Percentiles rank a stretch among this genome's conserved stretches.
Evolutionary conservation across 1,140 invertebrate genomes (phyloP).

Genomic region (Halictus rubicundus): DNA sequence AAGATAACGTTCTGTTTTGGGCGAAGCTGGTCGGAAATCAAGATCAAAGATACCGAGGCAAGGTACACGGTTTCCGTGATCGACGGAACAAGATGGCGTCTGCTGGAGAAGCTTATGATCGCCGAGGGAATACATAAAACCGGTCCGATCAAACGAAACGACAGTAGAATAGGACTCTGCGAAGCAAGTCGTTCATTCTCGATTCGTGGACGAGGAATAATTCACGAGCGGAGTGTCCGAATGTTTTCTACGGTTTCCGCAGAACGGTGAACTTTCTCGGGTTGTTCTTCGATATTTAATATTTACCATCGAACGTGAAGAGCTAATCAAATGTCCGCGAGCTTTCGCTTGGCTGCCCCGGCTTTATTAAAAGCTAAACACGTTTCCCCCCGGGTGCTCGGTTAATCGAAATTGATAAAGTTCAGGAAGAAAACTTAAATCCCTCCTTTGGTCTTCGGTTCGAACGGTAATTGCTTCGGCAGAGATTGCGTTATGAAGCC

Average conservation of each 20-base stretch:
- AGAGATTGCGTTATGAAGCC: no score
- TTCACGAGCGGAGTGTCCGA: no score
- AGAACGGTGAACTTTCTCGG: no score
- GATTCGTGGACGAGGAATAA: background rate
- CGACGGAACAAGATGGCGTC: background rate
- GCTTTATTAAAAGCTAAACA: background rate
- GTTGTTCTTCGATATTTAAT: background rate
- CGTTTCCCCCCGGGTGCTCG: background rate
- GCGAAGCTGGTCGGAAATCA: no score
- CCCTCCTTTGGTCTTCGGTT: no score
- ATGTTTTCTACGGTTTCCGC: background rate
- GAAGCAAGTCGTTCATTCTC: no score
- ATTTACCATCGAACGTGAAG: background rate
- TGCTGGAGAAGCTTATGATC: no score
- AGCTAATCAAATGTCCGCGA: background rate
- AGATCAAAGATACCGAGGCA: no score
- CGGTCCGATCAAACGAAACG: background rate
- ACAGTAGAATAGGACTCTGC: conserved; percentile 13
- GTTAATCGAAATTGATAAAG: background rate
- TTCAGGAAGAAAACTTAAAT: background rate
- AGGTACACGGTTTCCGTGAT: background rate
- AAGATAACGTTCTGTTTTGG: no score
- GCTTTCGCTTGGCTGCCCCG: background rate
- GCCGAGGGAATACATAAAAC: background rate
- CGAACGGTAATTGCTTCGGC: no score